A percentile compares a stretch with the other conserved stretches of the same genome.
These are phyloP conservation scores for Trachelus tabidus DNA, from an alignment of 2,888 invertebrate genomes.

Conservation along the genomic window DNA sequence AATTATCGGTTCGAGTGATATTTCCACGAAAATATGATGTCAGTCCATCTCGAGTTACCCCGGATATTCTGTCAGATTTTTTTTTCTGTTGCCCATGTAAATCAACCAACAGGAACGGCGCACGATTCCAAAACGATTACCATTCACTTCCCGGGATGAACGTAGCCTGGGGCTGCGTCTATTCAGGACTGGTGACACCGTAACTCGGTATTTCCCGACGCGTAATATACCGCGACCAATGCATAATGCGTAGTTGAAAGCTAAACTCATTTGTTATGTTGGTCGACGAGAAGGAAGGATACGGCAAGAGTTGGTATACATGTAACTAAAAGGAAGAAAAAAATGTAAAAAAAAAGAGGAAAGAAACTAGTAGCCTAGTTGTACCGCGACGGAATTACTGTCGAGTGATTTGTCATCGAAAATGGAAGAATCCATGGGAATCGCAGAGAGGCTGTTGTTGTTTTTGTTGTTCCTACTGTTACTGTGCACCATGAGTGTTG, in stretches of 20 bases:
- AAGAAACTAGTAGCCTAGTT: neutral
- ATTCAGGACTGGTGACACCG: constrained; percentile 41
- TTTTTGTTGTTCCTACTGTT: neutral
- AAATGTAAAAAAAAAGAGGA: neutral
- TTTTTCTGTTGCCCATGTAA: neutral
- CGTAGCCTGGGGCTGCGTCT: constrained; percentile 3
- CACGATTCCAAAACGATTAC: neutral
- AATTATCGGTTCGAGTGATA: neutral
- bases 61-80: neutral
- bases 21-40: neutral
- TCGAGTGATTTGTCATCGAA: neutral
- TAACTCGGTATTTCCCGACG: constrained; percentile 41
- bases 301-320: constrained; percentile 27
- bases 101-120: neutral
- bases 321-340: neutral
- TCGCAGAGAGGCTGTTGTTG: neutral
- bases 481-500: neutral
- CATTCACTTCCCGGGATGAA: constrained; percentile 1
- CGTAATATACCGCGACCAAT: constrained; percentile 44
- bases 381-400: neutral
- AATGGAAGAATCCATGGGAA: neutral
- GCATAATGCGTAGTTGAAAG: constrained; percentile 40
- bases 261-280: constrained; percentile 41
- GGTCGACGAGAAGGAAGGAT: constrained; percentile 29
- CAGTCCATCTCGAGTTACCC: neutral